Percentiles rank a stretch among this genome's conserved stretches.
Evolutionary conservation across 2,888 invertebrate species (phyloP).

Genomic region (Tipula confusa): DNA sequence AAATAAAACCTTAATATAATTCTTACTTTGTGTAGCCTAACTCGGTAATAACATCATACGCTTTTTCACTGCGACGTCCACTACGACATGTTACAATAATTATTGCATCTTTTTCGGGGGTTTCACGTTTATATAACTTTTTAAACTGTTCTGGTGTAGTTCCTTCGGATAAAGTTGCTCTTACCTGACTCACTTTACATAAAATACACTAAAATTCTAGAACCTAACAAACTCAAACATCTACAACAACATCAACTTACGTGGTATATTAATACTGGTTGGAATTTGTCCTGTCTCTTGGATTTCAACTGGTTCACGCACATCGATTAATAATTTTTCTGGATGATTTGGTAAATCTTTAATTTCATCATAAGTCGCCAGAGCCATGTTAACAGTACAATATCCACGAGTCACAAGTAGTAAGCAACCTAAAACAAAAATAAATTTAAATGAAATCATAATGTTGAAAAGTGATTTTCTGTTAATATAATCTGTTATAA

Average conservation of each 20-base stretch:
- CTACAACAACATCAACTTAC: conserved; percentile 52
- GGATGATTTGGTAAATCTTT: conserved; percentile 52
- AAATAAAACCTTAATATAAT: not conserved
- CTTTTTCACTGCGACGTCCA: conserved; percentile 33
- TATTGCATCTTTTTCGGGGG: conserved; percentile 56
- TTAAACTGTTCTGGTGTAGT: conserved; percentile 52
- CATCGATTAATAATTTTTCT: conserved; percentile 64
- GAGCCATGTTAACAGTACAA: conserved; percentile 34
- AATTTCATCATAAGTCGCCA: conserved; percentile 51
- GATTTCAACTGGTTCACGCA: conserved; percentile 68
- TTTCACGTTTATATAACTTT: conserved; percentile 54
- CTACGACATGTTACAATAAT: conserved; percentile 48
- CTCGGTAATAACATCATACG: conserved; percentile 4
- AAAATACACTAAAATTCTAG: not conserved
- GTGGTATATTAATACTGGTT: conserved; percentile 70
- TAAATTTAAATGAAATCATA: not conserved
- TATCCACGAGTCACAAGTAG: not conserved
- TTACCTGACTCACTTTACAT: conserved; percentile 25
- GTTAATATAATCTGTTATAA: not conserved
- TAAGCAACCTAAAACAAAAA: not conserved
- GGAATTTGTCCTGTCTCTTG: conserved; percentile 67
- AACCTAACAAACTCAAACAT: not conserved
- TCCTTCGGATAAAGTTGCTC: conserved; percentile 38
- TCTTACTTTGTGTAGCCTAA: conserved; percentile 35
- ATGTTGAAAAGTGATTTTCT: not conserved